Conservation (phyloP, 1,140 invertebrate genomes). For the Drosophila biarmipes region DNA sequence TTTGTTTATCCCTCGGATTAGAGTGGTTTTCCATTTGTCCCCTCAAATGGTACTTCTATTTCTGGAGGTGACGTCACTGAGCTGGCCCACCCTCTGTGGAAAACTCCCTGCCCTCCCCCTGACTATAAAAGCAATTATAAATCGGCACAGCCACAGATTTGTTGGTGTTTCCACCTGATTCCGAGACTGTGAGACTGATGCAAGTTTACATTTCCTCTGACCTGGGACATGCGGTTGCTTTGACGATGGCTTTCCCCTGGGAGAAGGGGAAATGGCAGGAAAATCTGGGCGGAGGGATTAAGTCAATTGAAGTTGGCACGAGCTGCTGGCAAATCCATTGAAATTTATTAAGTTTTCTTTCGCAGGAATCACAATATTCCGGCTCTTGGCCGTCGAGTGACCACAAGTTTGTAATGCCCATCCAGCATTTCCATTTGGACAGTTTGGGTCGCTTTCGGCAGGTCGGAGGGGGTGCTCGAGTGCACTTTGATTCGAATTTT, state of each 20-base stretch:
- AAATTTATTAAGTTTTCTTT: constrained; percentile 43
- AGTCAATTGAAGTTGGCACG: constrained; percentile 34
- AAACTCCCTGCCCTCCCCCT: constrained; percentile 7
- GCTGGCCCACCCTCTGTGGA: not conserved
- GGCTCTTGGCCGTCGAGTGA: constrained; percentile 20
- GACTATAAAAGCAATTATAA: constrained; percentile 67
- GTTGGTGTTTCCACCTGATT: constrained; percentile 25
- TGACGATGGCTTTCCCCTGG: constrained; percentile 28
- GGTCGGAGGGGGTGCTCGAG: constrained; percentile 5
- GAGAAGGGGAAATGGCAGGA: constrained; percentile 7
- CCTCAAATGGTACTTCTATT: constrained; percentile 24
- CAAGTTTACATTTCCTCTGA: constrained; percentile 32
- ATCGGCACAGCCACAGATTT: constrained; percentile 47
- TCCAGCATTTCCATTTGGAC: constrained; percentile 26
- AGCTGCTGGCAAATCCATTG: constrained; percentile 2
- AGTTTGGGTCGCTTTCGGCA: constrained; percentile 8
- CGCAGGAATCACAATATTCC: constrained; percentile 18
- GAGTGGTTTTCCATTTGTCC: constrained; percentile 22
- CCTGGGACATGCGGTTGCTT: constrained; percentile 37
- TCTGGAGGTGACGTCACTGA: constrained; percentile 31
- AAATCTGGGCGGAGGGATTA: constrained; percentile 19
- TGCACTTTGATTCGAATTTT: constrained; percentile 55
- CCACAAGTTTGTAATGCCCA: constrained; percentile 23
- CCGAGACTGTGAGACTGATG: constrained; percentile 15
- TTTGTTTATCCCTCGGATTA: constrained; percentile 21